phyloP scores from a whole-genome alignment of 2,797 vertebrate genomes.

The Carcharodon carcharias region DNA sequence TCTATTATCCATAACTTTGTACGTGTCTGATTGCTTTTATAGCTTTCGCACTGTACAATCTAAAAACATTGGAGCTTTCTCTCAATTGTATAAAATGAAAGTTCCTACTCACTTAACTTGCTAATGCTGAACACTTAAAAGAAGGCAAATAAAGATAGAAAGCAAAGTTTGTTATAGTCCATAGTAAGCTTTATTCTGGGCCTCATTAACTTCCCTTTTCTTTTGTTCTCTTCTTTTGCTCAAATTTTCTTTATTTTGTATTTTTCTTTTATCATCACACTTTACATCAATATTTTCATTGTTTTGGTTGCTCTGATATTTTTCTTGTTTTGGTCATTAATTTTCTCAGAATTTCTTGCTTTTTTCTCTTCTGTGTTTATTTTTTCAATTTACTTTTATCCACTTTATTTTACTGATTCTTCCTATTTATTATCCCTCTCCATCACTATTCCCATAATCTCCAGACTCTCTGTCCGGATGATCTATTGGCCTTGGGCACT shows the following conservation, averaged over 20 bases:
- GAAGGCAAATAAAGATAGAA: not conserved
- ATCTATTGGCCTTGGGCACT: not conserved
- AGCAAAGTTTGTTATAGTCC: not conserved
- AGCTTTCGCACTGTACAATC: not conserved
- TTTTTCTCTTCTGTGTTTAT: not conserved
- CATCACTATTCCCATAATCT: not conserved
- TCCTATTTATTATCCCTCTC: not conserved
- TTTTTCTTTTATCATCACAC: not conserved
- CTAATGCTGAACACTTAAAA: no score
- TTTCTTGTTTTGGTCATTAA: not conserved
- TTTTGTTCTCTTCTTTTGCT: not conserved
- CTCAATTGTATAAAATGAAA: not conserved
- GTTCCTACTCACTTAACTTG: not conserved
- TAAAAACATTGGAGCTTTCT: not conserved
- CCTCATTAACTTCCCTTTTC: not conserved
- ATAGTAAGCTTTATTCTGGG: not conserved
- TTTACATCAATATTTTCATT: not conserved
- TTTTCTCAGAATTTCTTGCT: not conserved
- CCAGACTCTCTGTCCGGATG: not conserved
- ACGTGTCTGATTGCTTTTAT: not conserved
- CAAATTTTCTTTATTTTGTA: not conserved
- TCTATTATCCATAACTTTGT: not conserved
- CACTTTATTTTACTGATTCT: not conserved
- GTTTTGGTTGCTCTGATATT: not conserved
- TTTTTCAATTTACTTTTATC: not conserved